Evolutionary conservation across 2,797 vertebrate species (phyloP), one percentile per base, ranked within the genome.

Genomic region (Paedocypris micromegethes): DNA sequence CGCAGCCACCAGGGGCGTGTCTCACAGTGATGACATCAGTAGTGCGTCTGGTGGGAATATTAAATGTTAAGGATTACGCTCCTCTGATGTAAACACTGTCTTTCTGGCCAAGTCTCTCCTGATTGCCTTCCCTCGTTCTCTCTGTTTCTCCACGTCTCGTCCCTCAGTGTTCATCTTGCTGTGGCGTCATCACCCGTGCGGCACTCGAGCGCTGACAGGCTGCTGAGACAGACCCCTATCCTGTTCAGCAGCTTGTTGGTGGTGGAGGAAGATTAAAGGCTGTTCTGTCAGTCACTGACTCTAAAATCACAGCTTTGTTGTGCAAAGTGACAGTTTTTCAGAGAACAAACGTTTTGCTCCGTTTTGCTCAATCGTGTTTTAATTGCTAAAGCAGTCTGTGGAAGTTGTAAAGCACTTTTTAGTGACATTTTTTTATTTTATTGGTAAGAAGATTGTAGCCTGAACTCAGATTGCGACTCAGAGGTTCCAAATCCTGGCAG

Each of bases 41-140:
- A 54, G 70, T 48, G 50, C 45, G 46, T 72, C 75, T 77, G 58
- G 62, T 74, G 78, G 75, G 77, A 74, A 77, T 79, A 72, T 72
- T 71, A 72, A 64, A 52, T 75, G 75, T 78, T 80, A 75, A 44
- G 74, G 79, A 62, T 56, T 52, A 83, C 74, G 71, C 77, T 79
- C 72, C 74, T 66, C 62, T 81, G 77, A 66, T 73, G 72, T 73
- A 75, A 78, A 64, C 53, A 56, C 64, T 23, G 46, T 68, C 66
- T 52, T 63, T 58, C 37, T 64, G 49, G 58, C 73, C 66, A 75
- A 45, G 46, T 72, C 57, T 61, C 51, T 59, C 42, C 58, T 66
- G 65, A 72, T 48, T 74, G 43, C 43, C 59, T 39, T 41, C 59
- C 52, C n/a, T 74, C 51, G 77, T 58, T 47, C 48, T 55, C 48